These are phyloP conservation scores for Myiagra hebetior DNA, from an alignment of 2,113 vertebrate species.

Conservation along the genomic window DNA sequence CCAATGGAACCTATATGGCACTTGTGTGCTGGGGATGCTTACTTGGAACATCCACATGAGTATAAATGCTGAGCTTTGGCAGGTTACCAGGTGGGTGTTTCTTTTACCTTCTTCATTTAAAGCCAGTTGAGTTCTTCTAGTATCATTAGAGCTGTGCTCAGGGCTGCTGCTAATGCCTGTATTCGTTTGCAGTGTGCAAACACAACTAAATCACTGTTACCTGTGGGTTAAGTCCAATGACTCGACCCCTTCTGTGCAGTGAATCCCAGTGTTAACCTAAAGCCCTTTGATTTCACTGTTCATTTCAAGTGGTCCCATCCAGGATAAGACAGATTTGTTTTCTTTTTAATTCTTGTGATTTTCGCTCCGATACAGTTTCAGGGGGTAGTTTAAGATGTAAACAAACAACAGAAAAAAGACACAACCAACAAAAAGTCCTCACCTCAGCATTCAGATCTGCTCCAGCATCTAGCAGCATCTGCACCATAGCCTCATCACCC, in stretches of 20 bases:
- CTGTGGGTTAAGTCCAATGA: background rate
- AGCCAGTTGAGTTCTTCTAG: background rate
- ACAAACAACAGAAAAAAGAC: conserved; percentile 34
- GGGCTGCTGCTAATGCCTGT: background rate
- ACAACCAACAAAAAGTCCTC: conserved; percentile 66
- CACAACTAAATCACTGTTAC: background rate
- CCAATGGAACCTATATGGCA: background rate
- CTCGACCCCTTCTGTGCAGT: background rate
- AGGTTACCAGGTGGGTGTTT: background rate
- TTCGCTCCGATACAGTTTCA: background rate
- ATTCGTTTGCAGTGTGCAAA: background rate
- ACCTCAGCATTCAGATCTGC: conserved; percentile 98
- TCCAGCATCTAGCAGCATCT: conserved; percentile 98
- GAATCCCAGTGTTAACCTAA: background rate
- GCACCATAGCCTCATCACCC: conserved; percentile 98
- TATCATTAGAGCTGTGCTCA: background rate
- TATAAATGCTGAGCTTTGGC: background rate
- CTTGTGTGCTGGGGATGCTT: background rate
- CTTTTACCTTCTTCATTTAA: background rate
- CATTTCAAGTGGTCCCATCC: background rate
- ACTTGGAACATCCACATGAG: background rate
- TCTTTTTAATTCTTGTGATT: background rate
- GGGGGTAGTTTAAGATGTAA: background rate
- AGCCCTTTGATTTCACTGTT: background rate
- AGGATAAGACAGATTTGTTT: background rate